Conservation (phyloP, 2,888 invertebrate genomes). For the Ectemnius lituratus region DNA sequence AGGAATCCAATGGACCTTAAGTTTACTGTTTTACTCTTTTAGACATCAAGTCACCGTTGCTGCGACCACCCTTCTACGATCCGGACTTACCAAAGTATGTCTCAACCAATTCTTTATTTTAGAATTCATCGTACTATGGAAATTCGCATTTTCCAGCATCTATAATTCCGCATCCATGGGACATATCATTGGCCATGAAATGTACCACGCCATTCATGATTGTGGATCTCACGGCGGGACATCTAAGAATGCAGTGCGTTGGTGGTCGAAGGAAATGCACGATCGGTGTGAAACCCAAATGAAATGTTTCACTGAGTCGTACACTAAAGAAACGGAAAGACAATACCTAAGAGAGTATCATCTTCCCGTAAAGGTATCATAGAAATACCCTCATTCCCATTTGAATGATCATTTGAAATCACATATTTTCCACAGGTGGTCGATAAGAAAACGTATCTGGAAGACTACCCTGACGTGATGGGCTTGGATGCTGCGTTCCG, state of each 20-base stretch:
- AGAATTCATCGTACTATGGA: not conserved
- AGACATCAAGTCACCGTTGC: no score
- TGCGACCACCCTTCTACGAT: no score
- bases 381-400: no score
- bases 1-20: no score
- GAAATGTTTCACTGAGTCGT: not conserved
- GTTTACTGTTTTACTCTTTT: no score
- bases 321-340: no score
- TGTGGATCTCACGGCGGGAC: not conserved
- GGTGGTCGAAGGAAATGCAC: not conserved
- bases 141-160: not conserved
- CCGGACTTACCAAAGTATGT: conserved; percentile 1
- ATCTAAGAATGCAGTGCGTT: not conserved
- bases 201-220: conserved; percentile 1
- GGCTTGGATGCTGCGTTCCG: not conserved
- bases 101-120: not conserved
- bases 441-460: not conserved
- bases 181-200: not conserved
- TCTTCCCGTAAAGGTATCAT: no score
- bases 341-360: no score
- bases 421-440: not conserved
- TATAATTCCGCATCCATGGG: not conserved
- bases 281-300: not conserved
- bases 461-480: conserved; percentile 12
- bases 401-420: no score